Percentiles rank a stretch among this genome's conserved stretches.
Conservation (phyloP, 2,797 vertebrate genomes). For the Scarus forsteni region DNA sequence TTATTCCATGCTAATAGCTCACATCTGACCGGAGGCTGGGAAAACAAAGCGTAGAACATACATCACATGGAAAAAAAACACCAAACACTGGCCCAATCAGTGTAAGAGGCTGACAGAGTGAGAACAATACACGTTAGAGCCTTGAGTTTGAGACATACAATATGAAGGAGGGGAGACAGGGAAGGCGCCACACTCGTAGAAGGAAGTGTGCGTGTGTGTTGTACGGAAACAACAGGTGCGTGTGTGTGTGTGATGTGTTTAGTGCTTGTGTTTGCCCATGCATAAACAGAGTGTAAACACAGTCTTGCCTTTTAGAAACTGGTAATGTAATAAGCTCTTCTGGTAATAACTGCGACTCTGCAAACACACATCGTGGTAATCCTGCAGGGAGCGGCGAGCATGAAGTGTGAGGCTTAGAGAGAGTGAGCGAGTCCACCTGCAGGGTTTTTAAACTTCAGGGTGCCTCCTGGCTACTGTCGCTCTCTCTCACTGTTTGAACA, state of each 20-base stretch:
- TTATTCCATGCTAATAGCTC: constrained; percentile 76
- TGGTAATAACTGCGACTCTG: constrained; percentile 41
- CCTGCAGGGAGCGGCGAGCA: constrained; percentile 1
- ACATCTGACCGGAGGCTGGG: constrained; percentile 54
- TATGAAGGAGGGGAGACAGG: constrained; percentile 16
- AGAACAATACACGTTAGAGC: constrained; percentile 16
- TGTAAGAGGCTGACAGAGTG: constrained; percentile 18
- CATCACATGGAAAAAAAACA: constrained; percentile 55
- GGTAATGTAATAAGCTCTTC: constrained; percentile 44
- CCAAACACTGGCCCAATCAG: constrained; percentile 51
- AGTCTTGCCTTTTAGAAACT: constrained; percentile 29
- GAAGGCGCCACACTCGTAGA: constrained; percentile 10
- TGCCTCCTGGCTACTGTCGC: not conserved
- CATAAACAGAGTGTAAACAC: constrained; percentile 43
- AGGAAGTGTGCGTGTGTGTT: constrained; percentile 4
- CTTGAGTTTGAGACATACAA: constrained; percentile 36
- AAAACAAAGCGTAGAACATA: constrained; percentile 53
- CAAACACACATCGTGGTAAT: constrained; percentile 41
- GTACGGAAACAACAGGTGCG: constrained; percentile 5
- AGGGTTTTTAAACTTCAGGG: constrained; percentile 3
- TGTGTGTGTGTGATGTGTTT: not conserved
- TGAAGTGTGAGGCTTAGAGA: constrained; percentile 8
- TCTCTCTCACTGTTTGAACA: not conserved
- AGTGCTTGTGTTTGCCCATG: constrained; percentile 17
- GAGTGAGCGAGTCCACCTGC: constrained; percentile 15